These are phyloP conservation scores for Prosapia bicincta DNA, from an alignment of 2,888 invertebrate genomes.

Conservation along the genomic window DNA sequence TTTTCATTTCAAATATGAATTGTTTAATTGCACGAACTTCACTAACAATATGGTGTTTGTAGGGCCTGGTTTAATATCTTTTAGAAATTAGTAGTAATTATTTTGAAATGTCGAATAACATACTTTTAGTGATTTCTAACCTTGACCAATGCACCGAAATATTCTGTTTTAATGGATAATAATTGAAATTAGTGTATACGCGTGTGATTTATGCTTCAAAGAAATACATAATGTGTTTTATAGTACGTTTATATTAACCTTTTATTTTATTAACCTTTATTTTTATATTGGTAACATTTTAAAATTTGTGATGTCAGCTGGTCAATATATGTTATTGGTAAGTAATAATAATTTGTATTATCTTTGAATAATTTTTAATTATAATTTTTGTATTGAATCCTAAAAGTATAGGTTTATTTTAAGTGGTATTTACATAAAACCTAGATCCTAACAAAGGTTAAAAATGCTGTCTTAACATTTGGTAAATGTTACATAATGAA, in stretches of 20 bases:
- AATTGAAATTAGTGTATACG: neutral
- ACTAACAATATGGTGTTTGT: neutral
- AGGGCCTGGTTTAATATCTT: neutral
- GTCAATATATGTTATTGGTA: conserved; percentile 37
- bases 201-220: neutral
- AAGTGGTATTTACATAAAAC: too few species aligned
- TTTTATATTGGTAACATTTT: neutral
- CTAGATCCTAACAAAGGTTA: too few species aligned
- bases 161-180: neutral
- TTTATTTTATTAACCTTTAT: neutral
- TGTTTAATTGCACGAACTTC: neutral
- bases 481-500: too few species aligned
- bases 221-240: neutral
- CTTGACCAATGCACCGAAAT: neutral
- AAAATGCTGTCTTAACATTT: too few species aligned
- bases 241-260: neutral
- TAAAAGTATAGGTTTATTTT: too few species aligned
- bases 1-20: neutral
- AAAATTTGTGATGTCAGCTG: conserved; percentile 33
- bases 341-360: conserved; percentile 24
- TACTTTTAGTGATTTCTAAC: neutral
- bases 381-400: too few species aligned
- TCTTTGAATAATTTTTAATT: too few species aligned
- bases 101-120: neutral
- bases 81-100: neutral